phyloP scores from a whole-genome alignment of 2,797 vertebrate species.

The Distichodus sexfasciatus region DNA sequence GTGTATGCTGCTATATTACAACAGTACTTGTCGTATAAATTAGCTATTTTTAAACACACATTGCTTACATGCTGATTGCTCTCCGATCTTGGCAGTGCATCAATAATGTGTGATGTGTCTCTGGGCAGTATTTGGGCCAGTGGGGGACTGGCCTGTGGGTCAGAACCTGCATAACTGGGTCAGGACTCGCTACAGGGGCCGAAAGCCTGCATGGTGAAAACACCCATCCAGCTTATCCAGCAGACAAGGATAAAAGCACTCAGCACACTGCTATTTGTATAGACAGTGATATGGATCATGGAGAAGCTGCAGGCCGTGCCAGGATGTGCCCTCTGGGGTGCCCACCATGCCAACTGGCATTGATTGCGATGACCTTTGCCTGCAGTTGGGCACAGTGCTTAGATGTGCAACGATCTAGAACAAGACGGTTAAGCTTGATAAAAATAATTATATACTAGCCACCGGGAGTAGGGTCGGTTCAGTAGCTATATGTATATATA shows the following conservation, averaged over 20 bases:
- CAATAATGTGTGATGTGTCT: constrained; percentile 30
- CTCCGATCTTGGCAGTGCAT: constrained; percentile 39
- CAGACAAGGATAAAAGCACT: constrained; percentile 21
- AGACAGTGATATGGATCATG: constrained; percentile 9
- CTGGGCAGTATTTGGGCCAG: constrained; percentile 25
- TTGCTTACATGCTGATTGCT: constrained; percentile 16
- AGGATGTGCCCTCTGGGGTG: constrained; percentile 7
- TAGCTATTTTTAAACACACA: too few species aligned
- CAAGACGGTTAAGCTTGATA: too few species aligned
- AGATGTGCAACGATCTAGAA: too few species aligned
- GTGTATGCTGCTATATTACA: too few species aligned
- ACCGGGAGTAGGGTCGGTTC: too few species aligned
- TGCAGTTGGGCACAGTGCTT: too few species aligned
- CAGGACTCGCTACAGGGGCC: background rate
- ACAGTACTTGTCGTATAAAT: too few species aligned
- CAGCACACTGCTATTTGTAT: constrained; percentile 22
- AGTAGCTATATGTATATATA: too few species aligned
- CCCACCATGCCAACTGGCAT: background rate
- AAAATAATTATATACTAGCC: too few species aligned
- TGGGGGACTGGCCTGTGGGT: background rate
- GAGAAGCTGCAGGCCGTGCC: too few species aligned
- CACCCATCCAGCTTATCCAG: background rate
- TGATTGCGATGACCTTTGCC: too few species aligned
- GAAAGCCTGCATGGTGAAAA: background rate
- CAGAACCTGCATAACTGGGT: background rate